Evolutionary conservation across 2,113 vertebrate genomes (phyloP).

Genomic region (Piliocolobus tephrosceles): DNA sequence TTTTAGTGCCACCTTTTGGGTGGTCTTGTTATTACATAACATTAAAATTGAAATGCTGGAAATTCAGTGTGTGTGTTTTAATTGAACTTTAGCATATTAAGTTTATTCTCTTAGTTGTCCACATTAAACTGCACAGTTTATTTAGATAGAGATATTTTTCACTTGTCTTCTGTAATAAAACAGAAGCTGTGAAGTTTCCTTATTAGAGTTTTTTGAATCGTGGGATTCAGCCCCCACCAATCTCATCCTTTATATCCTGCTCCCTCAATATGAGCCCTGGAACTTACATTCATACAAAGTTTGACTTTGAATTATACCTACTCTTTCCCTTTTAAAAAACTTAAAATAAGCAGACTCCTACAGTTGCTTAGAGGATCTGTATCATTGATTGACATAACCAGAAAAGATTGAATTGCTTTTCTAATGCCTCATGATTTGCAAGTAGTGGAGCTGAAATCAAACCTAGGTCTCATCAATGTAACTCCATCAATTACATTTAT

Average conservation of each 20-base stretch:
- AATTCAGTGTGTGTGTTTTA: background rate
- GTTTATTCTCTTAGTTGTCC: background rate
- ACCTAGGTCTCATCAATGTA: background rate
- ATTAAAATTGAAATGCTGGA: background rate
- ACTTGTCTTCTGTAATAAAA: background rate
- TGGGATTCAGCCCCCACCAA: background rate
- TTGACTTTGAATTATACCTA: background rate
- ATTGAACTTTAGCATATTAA: background rate
- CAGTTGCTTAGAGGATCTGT: background rate
- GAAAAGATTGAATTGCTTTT: background rate
- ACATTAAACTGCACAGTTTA: background rate
- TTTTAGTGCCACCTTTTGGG: conserved; percentile 85
- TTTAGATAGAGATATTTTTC: background rate
- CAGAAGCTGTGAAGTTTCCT: background rate
- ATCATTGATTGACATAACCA: background rate
- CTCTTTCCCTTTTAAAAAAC: background rate
- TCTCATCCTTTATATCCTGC: background rate
- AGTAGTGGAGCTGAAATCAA: background rate
- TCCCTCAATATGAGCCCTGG: background rate
- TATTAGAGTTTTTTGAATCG: background rate
- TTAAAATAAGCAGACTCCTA: background rate
- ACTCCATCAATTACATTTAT: background rate
- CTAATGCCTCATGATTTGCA: background rate
- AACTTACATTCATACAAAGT: background rate
- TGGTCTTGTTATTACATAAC: conserved; percentile 80